Conservation (phyloP, 2,888 invertebrate genomes). For the Mythimna albipuncta region DNA sequence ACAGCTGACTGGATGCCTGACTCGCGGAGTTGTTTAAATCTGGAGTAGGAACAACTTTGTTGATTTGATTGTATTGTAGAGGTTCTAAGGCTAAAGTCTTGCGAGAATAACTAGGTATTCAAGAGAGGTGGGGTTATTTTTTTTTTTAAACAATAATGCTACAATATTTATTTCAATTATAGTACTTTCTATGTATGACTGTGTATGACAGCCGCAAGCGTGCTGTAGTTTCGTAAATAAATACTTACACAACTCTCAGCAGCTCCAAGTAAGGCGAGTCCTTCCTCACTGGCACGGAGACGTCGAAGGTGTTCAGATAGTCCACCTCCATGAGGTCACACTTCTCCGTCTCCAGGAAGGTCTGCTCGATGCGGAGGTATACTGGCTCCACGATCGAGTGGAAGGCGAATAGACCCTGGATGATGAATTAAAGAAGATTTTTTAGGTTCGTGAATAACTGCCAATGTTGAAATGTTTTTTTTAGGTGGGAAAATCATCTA, state of each 20-base stretch:
- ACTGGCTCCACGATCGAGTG: constrained; percentile 86
- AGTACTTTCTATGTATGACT: too few species aligned
- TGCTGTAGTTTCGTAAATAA: too few species aligned
- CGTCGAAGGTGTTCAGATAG: constrained; percentile 74
- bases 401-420: constrained; percentile 87
- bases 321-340: constrained; percentile 90
- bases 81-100: not conserved
- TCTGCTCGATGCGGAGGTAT: constrained; percentile 88
- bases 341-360: constrained; percentile 90
- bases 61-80: not conserved
- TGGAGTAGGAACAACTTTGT: constrained; percentile 58
- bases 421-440: not conserved
- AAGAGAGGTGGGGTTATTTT: too few species aligned
- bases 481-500: too few species aligned
- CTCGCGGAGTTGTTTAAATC: constrained; percentile 90
- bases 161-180: too few species aligned
- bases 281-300: constrained; percentile 78
- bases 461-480: not conserved
- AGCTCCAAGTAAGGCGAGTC: constrained; percentile 82
- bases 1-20: constrained; percentile 86
- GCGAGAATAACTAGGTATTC: too few species aligned
- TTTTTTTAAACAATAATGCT: too few species aligned
- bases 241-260: constrained; percentile 77
- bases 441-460: not conserved
- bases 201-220: too few species aligned